A percentile compares a stretch with the other conserved stretches of the same genome.
These are phyloP conservation scores for Propithecus coquereli DNA, from an alignment of 2,113 vertebrate species.

Conservation along the genomic window DNA sequence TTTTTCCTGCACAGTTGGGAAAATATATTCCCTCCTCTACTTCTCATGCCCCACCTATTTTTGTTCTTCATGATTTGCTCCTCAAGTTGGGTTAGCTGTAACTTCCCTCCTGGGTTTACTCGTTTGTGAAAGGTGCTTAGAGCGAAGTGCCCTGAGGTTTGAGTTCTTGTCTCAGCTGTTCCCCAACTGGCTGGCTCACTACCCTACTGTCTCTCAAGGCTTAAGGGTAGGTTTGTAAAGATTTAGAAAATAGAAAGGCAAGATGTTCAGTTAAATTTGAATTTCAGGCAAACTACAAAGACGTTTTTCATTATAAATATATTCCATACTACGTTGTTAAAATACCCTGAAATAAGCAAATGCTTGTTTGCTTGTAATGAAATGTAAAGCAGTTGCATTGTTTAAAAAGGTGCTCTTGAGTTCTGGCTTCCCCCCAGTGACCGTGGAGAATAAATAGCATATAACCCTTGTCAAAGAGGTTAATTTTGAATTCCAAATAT, in stretches of 20 bases:
- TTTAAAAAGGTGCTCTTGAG: constrained; percentile 22
- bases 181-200: not conserved
- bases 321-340: not conserved
- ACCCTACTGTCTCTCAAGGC: not conserved
- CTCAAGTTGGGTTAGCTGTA: not conserved
- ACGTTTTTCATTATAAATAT: not conserved
- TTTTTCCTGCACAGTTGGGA: not conserved
- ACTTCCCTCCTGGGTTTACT: not conserved
- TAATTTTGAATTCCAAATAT: constrained; percentile 13
- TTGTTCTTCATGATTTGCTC: not conserved
- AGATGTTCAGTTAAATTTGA: not conserved
- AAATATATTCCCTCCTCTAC: not conserved
- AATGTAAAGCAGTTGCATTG: not conserved
- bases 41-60: not conserved
- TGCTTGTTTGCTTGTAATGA: not conserved
- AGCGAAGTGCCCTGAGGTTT: not conserved
- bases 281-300: constrained; percentile 14
- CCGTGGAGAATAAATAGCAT: not conserved
- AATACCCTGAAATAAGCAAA: constrained; percentile 36
- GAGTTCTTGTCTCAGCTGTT: not conserved
- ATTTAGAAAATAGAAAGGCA: not conserved
- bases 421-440: not conserved
- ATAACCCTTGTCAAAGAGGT: not conserved
- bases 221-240: not conserved
- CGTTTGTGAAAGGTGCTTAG: not conserved